Evolutionary conservation across 30 jellyfish, hydroid and myxozoan genomes (phyloP), one percentile per base, ranked within the genome.

Genomic region (Turritopsis rubra): DNA sequence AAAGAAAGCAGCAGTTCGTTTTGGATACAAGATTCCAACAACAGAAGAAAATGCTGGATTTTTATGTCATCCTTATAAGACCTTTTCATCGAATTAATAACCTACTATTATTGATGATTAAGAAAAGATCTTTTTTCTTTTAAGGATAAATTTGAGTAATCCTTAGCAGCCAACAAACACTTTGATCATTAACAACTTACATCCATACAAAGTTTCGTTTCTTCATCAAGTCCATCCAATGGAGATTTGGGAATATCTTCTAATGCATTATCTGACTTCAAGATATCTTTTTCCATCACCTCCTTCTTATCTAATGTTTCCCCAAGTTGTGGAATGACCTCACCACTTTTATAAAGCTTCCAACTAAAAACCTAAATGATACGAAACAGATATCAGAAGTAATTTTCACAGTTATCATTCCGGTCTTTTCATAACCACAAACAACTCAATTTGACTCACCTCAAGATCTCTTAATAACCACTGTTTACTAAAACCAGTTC

Each of bases 381-480:
- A 9, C 16, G 21, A 60, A 60, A n/a, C n/a, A n/a, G n/a, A n/a
- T n/a, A n/a, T n/a, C n/a, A n/a, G n/a, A n/a, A n/a, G n/a, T n/a
- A n/a, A n/a, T n/a, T n/a, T n/a, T n/a, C n/a, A n/a, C n/a, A n/a
- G n/a, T n/a, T n/a, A n/a, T n/a, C n/a, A n/a, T n/a, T n/a, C n/a
- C n/a, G n/a, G n/a, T n/a, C n/a, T 41, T 41, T 41, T 41, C 5
- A 41, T 41, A 13, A 41, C 60, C 5, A 41, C 60, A 41, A 41
- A 41, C 13, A 3, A 3, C 5, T 5, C 60, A 41, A 3, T 41
- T 41, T 13, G 13, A 68, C 9, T 23, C 19, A 91, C 98, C 98
- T 91, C 98, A 0, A 91, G 74, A 71, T 91, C 98, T 71, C 95
- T 72, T 27, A 91, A 88, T 41, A 91, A 88, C 98, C 98, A 91